Evolutionary conservation across 2,113 vertebrate species (phyloP), one percentile per base, ranked within the genome.

Genomic region (Spermophilus dauricus): DNA sequence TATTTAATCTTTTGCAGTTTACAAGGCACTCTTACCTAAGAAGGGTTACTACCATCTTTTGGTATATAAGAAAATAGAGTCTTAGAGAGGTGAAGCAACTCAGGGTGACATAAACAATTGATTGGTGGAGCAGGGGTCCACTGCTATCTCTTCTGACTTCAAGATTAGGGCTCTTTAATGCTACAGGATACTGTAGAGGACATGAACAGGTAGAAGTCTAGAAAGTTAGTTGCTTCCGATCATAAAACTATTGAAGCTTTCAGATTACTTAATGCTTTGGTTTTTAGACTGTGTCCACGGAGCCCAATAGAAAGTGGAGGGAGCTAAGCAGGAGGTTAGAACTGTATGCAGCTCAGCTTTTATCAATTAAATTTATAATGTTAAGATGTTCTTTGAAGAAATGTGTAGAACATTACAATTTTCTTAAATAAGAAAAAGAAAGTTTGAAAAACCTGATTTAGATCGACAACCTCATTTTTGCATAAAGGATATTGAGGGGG

Each of bases 161-260:
- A 53, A 77, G 58, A 32, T 61, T 76, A 56, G 51, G 11, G 30
- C 13, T 94, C 28, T 82, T 94, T 72, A 67, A 51, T 75, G 53
- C 24, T 32, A 51, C 14, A 83, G 69, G 51, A 61, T 84, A n/a
- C n/a, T n/a, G 8, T 53, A 83, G 37, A 28, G 28, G 10, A 51
- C 11, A 3, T 17, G 51, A 89, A 65, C 30, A 67, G 16, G 42
- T 86, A 70, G 48, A 22, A 86, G 12, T 73, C 76, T 78, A 95
- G 78, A 88, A 82, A 73, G 56, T 28, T 28, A 45, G 51, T 73
- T 91, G 28, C 17, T 95, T 82, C 45, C 34, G 70, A 0, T 86
- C 30, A 92, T 95, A 63, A 93, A 96, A 63, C 28, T 14, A 81
- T 14, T 88, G 73, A 81, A 92, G 0, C 42, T 84, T 96, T 92